Conservation (phyloP, 2,888 invertebrate genomes). For the Ornithoptera priamus region DNA sequence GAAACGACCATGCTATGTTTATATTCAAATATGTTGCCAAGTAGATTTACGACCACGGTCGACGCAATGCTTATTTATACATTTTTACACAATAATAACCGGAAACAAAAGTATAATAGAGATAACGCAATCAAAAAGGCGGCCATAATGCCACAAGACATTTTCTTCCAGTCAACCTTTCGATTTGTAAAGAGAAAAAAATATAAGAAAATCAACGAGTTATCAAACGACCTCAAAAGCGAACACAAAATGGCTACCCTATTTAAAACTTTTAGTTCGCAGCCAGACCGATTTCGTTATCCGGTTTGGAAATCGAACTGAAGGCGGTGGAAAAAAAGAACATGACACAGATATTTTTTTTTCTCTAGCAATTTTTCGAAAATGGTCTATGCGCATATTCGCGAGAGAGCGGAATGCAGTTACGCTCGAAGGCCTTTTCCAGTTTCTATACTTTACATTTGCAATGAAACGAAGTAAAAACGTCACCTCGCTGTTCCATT, state of each 20-base stretch:
- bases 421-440: conserved; percentile 18
- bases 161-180: no score
- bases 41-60: no score
- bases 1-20: no score
- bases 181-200: background rate
- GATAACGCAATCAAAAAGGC: no score
- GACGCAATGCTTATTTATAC: no score
- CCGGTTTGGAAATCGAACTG: conserved; percentile 28
- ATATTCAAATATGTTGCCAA: no score
- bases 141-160: no score
- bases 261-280: conserved; percentile 18
- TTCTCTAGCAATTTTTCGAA: conserved; percentile 28
- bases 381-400: conserved; percentile 28
- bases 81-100: no score
- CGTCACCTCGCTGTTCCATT: background rate
- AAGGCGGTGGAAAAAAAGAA: conserved; percentile 14
- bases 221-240: conserved; percentile 8
- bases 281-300: conserved; percentile 27
- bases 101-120: background rate
- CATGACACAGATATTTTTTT: conserved; percentile 18
- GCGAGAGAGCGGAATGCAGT: conserved; percentile 21
- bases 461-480: conserved; percentile 20
- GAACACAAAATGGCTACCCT: conserved; percentile 16
- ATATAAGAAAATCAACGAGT: background rate
- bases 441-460: conserved; percentile 20